These are phyloP conservation scores for Trissonchulus latispiculum DNA, from an alignment of 2,888 invertebrate species.

Conservation along the genomic window DNA sequence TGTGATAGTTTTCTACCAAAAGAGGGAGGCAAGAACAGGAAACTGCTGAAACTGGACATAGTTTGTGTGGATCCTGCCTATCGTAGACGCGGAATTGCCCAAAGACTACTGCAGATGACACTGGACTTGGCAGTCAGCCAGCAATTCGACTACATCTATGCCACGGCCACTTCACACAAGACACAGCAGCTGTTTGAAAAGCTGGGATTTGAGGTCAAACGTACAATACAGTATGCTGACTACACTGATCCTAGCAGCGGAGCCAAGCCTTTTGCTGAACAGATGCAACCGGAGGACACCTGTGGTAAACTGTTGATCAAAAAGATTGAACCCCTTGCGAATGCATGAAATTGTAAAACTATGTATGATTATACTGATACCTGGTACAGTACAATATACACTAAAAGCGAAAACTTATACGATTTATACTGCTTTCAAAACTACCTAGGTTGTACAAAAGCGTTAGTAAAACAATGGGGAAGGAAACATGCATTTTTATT, in stretches of 20 bases:
- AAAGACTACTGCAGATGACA: background rate
- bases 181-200: background rate
- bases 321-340: no score
- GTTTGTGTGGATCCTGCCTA: background rate
- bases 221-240: background rate
- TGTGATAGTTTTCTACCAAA: background rate
- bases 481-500: no score
- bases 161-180: background rate
- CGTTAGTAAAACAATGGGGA: no score
- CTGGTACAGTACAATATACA: no score
- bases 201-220: background rate
- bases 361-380: no score
- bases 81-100: background rate
- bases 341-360: no score
- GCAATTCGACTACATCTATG: slow-evolving; percentile 1
- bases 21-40: background rate
- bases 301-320: background rate
- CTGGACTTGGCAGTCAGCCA: background rate
- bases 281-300: background rate
- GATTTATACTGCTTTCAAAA: no score
- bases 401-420: no score
- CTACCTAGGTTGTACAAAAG: no score
- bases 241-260: background rate
- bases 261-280: background rate
- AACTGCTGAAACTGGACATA: slow-evolving; percentile 3